These are phyloP conservation scores for Globodera rostochiensis DNA, from an alignment of 1,140 invertebrate species.

Conservation along the genomic window DNA sequence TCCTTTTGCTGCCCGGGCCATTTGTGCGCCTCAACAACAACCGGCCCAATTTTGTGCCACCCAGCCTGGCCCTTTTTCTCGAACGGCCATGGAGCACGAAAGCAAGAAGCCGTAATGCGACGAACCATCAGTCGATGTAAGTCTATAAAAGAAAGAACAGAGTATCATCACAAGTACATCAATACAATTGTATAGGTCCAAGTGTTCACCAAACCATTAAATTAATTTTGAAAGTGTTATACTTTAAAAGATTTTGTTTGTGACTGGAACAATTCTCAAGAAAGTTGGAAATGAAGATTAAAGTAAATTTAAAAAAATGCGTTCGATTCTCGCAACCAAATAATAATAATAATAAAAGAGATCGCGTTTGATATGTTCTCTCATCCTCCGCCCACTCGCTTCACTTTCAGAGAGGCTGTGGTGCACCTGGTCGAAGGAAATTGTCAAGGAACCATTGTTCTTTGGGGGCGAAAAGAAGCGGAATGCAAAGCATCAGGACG, in stretches of 20 bases:
- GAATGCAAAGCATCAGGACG: slow-evolving; percentile 27
- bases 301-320: too few relatives aligned
- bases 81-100: slow-evolving; percentile 60
- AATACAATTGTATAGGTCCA: too few relatives aligned
- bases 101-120: slow-evolving; percentile 42
- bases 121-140: slow-evolving; percentile 41
- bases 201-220: too few relatives aligned
- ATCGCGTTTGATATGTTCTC: neutral
- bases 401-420: slow-evolving; percentile 30
- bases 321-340: too few relatives aligned
- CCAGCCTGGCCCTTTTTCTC: slow-evolving; percentile 56
- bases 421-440: slow-evolving; percentile 30
- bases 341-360: too few relatives aligned
- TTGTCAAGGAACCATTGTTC: slow-evolving; percentile 42
- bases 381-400: neutral
- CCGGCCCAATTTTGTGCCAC: slow-evolving; percentile 58
- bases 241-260: too few relatives aligned
- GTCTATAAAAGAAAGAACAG: too few relatives aligned
- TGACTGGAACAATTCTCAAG: too few relatives aligned
- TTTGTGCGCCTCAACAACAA: slow-evolving; percentile 10
- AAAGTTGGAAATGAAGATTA: too few relatives aligned
- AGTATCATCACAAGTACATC: too few relatives aligned
- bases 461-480: slow-evolving; percentile 28
- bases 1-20: slow-evolving; percentile 60
- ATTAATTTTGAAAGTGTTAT: too few relatives aligned